Base-by-base conservation (phyloP, 1,140 invertebrate genomes). In the Antheraea mylitta region DNA sequence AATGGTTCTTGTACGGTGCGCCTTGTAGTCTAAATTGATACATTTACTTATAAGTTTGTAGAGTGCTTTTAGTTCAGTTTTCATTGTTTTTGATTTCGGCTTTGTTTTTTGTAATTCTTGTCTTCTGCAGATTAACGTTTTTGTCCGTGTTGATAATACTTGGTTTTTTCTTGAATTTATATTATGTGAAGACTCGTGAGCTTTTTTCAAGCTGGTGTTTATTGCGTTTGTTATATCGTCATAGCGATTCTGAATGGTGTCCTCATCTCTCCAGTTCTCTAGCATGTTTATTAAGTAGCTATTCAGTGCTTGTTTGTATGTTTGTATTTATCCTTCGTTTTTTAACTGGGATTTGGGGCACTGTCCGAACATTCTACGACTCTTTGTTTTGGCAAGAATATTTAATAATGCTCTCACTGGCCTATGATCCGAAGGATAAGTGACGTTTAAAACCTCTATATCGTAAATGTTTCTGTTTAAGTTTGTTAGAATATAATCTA, bases 401-500 rank as follows among this genome's bases (percentile, higher is more conserved):
- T n/a, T n/a, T n/a, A n/a, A n/a, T n/a, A n/a, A n/a, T n/a, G n/a
- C n/a, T n/a, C n/a, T n/a, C n/a, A n/a, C n/a, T n/a, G n/a, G n/a
- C n/a, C n/a, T n/a, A n/a, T n/a, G n/a, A n/a, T n/a, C 70, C 13
- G 67, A 69, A n/a, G 67, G 67, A 16, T 38, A 74, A 7, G 10
- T 58, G 0, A 71, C 38, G 18, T 77, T 72, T 42, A 75, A 48
- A 53, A 77, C 64, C 58, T 73, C 60, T 38, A 77, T 65, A 36
- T 73, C 45, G n/a, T 63, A 7, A 45, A 69, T 58, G 16, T 64
- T 8, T 36, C 19, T 69, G 1, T 58, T 62, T 45, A 65, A 48
- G 18, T 69, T 76, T 64, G 71, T 71, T 58, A 76, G 18, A 8
- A 75, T 75, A 48, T 70, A 76, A 11, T 76, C 71, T 63, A 72